Percentiles rank a stretch among this genome's conserved stretches.
phyloP scores from a whole-genome alignment of 2,888 invertebrate genomes.

The Caenorhabditis sp. region DNA sequence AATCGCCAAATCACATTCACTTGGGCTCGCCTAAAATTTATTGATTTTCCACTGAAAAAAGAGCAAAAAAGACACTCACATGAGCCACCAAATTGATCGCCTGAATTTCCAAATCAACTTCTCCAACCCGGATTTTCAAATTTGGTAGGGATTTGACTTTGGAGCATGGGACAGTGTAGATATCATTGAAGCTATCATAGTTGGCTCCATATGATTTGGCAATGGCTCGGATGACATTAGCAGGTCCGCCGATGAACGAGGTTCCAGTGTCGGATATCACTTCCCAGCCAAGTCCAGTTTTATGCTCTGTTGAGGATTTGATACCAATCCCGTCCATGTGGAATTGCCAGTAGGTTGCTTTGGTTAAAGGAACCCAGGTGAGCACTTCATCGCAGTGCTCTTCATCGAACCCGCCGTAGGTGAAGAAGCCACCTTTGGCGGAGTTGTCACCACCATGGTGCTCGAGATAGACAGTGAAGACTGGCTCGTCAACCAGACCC shows the following conservation, averaged over 20 bases:
- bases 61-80: slow-evolving; percentile 21
- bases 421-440: slow-evolving; percentile 48
- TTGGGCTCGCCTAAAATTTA: slow-evolving; percentile 21
- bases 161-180: slow-evolving; percentile 32
- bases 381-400: slow-evolving; percentile 51
- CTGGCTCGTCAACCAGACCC: slow-evolving; percentile 46
- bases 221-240: slow-evolving; percentile 21
- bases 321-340: slow-evolving; percentile 40
- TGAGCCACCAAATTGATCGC: slow-evolving; percentile 30
- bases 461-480: slow-evolving; percentile 60
- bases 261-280: slow-evolving; percentile 57
- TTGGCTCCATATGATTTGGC: slow-evolving; percentile 34
- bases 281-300: slow-evolving; percentile 37
- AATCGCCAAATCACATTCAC: slow-evolving; percentile 39
- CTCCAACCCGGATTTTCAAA: slow-evolving; percentile 37
- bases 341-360: slow-evolving; percentile 53
- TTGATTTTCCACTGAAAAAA: too few relatives aligned
- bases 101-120: slow-evolving; percentile 26
- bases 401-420: slow-evolving; percentile 55
- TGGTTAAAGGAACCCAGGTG: slow-evolving; percentile 43
- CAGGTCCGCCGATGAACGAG: slow-evolving; percentile 52
- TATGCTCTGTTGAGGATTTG: slow-evolving; percentile 8
- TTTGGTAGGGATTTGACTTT: slow-evolving; percentile 25
- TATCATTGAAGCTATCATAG: slow-evolving; percentile 22
- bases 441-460: slow-evolving; percentile 31